phyloP scores from a whole-genome alignment of 2,888 invertebrate species.

The Brachyptera putata region DNA sequence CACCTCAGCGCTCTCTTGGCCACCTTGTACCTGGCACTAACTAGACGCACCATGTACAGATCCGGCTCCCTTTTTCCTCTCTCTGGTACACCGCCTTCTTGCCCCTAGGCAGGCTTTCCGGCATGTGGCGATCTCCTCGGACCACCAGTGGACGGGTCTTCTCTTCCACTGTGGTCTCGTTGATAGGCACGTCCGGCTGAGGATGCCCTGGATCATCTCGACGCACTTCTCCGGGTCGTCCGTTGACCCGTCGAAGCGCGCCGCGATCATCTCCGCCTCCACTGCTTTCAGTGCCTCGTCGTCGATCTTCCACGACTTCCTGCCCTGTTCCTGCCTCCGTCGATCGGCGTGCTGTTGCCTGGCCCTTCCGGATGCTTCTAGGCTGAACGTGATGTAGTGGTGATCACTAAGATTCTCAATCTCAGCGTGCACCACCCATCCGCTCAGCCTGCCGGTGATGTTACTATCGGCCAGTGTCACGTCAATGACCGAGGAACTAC shows the following conservation, averaged over 20 bases:
- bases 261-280: not conserved
- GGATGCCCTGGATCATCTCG: not conserved
- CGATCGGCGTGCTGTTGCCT: not conserved
- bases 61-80: not conserved
- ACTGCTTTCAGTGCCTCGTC: not conserved
- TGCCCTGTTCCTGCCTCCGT: not conserved
- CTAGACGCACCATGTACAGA: not conserved
- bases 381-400: not conserved
- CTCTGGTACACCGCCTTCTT: not conserved
- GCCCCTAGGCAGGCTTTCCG: not conserved
- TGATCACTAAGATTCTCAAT: not conserved
- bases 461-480: not conserved
- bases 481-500: not conserved
- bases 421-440: not conserved
- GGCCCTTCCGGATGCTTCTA: not conserved
- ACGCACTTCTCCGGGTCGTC: not conserved
- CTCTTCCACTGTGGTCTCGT: not conserved
- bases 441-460: not conserved
- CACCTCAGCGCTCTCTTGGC: too few species aligned
- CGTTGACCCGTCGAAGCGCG: not conserved
- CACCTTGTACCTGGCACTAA: not conserved
- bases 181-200: not conserved
- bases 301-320: not conserved
- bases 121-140: not conserved
- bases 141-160: not conserved